Evolutionary conservation across 2,797 vertebrate genomes (phyloP).

Genomic region (Sebastes kiyomatsui): DNA sequence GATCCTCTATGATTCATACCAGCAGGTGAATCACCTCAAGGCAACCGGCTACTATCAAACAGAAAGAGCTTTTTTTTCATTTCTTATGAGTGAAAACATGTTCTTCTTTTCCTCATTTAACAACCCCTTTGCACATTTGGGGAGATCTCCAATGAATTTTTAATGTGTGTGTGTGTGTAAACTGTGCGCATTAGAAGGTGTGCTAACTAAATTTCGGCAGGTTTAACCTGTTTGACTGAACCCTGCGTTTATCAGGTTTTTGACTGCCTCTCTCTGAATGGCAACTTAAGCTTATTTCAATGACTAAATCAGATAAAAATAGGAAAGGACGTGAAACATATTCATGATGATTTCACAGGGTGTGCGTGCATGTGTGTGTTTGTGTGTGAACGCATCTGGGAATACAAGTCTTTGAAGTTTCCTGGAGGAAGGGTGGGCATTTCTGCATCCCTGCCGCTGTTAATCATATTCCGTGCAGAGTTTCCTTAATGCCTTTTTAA

Average conservation of each 20-base stretch:
- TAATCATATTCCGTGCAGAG: slow-evolving; percentile 16
- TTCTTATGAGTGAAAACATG: neutral
- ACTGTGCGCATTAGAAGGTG: neutral
- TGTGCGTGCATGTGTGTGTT: neutral
- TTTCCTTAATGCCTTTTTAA: slow-evolving; percentile 33
- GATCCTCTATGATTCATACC: neutral
- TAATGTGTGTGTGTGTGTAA: neutral
- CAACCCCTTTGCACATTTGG: neutral
- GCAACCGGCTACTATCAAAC: no score
- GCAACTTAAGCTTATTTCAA: neutral
- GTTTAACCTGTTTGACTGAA: slow-evolving; percentile 30
- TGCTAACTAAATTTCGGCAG: slow-evolving; percentile 2
- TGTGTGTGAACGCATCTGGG: neutral
- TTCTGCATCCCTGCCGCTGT: neutral
- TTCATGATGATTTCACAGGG: neutral
- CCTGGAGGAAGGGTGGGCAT: slow-evolving; percentile 13
- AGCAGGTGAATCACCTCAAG: neutral
- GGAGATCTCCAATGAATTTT: neutral
- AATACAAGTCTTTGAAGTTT: slow-evolving; percentile 37
- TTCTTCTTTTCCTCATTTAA: neutral
- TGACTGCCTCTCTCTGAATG: neutral
- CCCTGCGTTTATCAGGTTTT: neutral
- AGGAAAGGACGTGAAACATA: neutral
- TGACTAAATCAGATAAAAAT: neutral
- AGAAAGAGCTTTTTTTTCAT: neutral